Base-by-base conservation (phyloP, 2,888 invertebrate species). In the Choristoneura rosaceana region DNA sequence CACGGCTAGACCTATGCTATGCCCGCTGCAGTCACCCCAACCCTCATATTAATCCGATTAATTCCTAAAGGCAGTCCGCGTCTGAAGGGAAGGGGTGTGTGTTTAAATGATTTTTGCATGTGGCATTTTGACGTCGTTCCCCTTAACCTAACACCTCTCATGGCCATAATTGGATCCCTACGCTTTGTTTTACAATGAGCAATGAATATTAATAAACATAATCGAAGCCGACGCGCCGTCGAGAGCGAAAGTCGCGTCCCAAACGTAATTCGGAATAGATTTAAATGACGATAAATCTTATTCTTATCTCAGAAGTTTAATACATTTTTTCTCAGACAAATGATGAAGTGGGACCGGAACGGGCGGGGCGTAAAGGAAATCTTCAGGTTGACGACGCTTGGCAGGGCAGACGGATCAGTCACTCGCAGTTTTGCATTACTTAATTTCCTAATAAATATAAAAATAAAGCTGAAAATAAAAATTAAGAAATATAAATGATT, bases 121-220 rank as follows among this genome's bases (percentile, higher is more conserved):
- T 87, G 87, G 82, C 87, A 79, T 90, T 90, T 87, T 87, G 88
- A 88, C 85, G 82, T 83, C 75, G 77, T 74, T 77, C 78, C 85
- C 86, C 79, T 87, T 82, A 84, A 86, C 81, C 81, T 79, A 82
- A 87, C 88, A 88, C 89, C 87, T 88, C 84, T 84, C 75, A 75
- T 79, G 79, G 82, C 79, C 79, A 78, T 84, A 86, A 90, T 88
- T 86, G 85, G 85, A 82, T 80, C 84, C 82, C 84, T 83, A 81
- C 82, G 80, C 87, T 89, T 88, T 86, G 84, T 89, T 88, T 83
- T 81, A 85, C 85, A 90, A 91, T 89, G 85, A 88, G 86, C 87
- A 87, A 91, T 91, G 89, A 91, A 91, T 91, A 91, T 91, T 91
- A 88, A 90, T 90, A 87, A 86, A 88, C 77, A 82, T 79, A 83